Evolutionary conservation across 2,888 invertebrate species (phyloP).

Genomic region (Oligia strigilis): DNA sequence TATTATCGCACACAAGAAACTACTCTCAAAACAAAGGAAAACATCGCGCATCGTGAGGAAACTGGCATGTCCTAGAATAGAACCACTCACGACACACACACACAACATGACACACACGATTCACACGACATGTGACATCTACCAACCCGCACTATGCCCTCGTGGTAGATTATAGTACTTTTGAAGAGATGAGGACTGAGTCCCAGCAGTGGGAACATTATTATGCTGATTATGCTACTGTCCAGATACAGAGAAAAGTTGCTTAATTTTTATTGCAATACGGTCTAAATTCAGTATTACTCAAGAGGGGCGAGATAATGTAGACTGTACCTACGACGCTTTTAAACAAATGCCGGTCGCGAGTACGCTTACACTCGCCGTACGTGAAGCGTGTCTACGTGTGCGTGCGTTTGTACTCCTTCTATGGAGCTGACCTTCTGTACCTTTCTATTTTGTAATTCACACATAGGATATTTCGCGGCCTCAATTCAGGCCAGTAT

Average conservation of each 20-base stretch:
- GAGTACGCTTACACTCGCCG: neutral
- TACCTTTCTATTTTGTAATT: neutral
- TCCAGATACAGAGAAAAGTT: neutral
- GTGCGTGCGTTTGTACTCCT: neutral
- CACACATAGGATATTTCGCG: neutral
- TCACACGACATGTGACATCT: too few species aligned
- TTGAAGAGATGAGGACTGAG: too few species aligned
- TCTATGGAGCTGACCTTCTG: neutral
- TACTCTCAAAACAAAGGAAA: too few species aligned
- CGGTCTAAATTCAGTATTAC: neutral
- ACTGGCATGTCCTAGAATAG: too few species aligned
- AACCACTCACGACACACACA: too few species aligned
- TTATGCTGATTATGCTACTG: too few species aligned
- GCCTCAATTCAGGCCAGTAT: constrained; percentile 15
- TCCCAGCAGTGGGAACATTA: too few species aligned
- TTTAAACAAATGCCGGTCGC: neutral
- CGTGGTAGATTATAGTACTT: too few species aligned
- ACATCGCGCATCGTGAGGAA: too few species aligned
- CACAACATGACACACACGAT: too few species aligned
- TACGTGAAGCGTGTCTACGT: neutral
- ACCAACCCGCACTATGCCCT: too few species aligned
- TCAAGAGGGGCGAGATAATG: neutral
- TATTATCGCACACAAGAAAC: too few species aligned
- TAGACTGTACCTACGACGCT: neutral
- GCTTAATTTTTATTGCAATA: neutral